Evolutionary conservation across 1,140 invertebrate species (phyloP).

Genomic region (Leguminivora glycinivorella): DNA sequence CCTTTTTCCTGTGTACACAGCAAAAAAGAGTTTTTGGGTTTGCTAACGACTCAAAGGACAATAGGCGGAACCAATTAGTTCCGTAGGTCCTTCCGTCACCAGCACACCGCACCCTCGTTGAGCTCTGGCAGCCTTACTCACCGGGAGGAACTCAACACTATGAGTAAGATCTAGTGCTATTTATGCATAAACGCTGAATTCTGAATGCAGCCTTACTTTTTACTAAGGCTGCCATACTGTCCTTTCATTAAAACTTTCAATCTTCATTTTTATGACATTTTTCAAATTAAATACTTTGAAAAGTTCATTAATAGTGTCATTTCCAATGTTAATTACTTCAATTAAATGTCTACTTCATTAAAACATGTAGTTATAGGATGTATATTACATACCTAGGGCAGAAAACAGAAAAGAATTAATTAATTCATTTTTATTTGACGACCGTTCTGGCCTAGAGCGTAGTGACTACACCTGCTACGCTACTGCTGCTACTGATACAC

Average conservation of each 20-base stretch:
- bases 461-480: background rate
- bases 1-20: too few relatives aligned
- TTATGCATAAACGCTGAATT: background rate
- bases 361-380: background rate
- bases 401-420: too few relatives aligned
- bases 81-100: too few relatives aligned
- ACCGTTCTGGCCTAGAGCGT: background rate
- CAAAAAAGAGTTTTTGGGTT: too few relatives aligned
- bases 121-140: too few relatives aligned
- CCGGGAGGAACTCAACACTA: too few relatives aligned
- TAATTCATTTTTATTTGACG: background rate
- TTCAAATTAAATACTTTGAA: conserved; percentile 2
- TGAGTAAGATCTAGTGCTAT: too few relatives aligned
- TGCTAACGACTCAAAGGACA: too few relatives aligned
- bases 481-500: too few relatives aligned
- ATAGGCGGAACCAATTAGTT: too few relatives aligned
- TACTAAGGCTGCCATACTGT: background rate
- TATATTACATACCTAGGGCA: too few relatives aligned
- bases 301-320: conserved; percentile 1
- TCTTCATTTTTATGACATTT: conserved; percentile 8
- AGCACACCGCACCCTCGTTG: too few relatives aligned
- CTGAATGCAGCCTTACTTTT: background rate
- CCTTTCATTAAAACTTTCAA: conserved; percentile 3
- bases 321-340: background rate
- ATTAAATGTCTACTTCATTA: background rate